Evolutionary conservation across 2,888 invertebrate genomes (phyloP).

Genomic region (Philopedon plagiatum): DNA sequence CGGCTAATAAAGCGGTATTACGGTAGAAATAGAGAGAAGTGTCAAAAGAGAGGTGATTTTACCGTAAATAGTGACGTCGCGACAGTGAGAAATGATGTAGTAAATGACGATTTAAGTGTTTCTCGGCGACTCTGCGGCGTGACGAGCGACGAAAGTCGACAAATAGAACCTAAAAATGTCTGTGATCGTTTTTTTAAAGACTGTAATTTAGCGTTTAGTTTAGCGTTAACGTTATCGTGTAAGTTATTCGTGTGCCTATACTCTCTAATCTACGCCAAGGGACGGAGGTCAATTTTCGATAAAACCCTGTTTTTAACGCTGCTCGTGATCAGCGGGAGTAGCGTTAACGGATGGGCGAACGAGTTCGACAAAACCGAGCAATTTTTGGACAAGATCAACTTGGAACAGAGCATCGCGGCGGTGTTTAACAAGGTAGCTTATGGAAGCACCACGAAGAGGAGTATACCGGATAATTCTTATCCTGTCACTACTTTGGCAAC

Average conservation of each 20-base stretch:
- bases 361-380: conserved; percentile 67
- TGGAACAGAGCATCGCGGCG: conserved; percentile 78
- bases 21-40: conserved; percentile 36
- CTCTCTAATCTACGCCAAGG: conserved; percentile 40
- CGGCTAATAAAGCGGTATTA: conserved; percentile 28
- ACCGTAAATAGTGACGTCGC: conserved; percentile 10
- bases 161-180: conserved; percentile 44
- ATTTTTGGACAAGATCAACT: conserved; percentile 73
- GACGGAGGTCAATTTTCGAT: conserved; percentile 38
- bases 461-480: conserved; percentile 77
- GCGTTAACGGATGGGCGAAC: conserved; percentile 58
- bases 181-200: conserved; percentile 52
- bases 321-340: conserved; percentile 20
- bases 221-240: conserved; percentile 47
- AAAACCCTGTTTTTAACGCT: conserved; percentile 39
- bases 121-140: conserved; percentile 8
- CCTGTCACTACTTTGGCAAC: conserved; percentile 77
- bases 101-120: conserved; percentile 20
- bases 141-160: conserved; percentile 21
- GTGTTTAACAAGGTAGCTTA: conserved; percentile 80
- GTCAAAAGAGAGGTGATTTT: neutral
- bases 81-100: conserved; percentile 22
- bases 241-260: conserved; percentile 52
- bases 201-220: conserved; percentile 49
- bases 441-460: conserved; percentile 79